Base-by-base conservation (phyloP, 2,888 invertebrate genomes). In the Eupsilia transversa region DNA sequence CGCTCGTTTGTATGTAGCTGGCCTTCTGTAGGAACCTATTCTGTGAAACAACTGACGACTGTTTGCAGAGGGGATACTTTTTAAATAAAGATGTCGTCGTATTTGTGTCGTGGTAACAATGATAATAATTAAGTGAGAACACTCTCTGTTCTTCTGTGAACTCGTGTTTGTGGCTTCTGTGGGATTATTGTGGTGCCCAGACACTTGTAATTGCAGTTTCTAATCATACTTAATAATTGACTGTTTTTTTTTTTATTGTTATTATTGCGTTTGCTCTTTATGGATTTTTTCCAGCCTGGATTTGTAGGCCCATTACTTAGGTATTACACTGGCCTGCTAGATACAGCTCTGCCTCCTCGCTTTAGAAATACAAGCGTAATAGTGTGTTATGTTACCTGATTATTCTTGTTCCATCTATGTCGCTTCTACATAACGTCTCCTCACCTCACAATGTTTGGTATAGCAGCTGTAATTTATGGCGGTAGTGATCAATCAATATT, bases 401-500 rank as follows among this genome's bases (percentile, higher is more conserved):
- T 56, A 30, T 9, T 56, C 20, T 30, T 30, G 30, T 27, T 56
- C 1, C n/a, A n/a, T 27, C 6, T 27, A 17, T 12, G 17, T 54
- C 5, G 54, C 27, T 54, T n/a, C 30, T 17, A 30, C 10, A 61
- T 69, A 72, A 56, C 52, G 38, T 70, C n/a, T 65, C 38, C 70
- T 52, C 10, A 33, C 46, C 52, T 65, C 33, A 17, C 33, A 33
- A n/a, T 3, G 17, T 56, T 27, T 14, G 3, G 43, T 41, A 56
- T 1, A 72, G 38, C n/a, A n/a, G 17, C 35, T 10, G 52, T 80
- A 74, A 84, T 82, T 69, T 78, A 80, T 73, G 77, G 35, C 74
- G 80, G 80, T 80, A 77, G 84, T 77, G 79, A 88, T 90, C 89
- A 81, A 90, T 90, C 89, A 90, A 83, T 89, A 87, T 86, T 85